Base-by-base conservation (phyloP, 2,113 vertebrate species). In the Anoplopoma fimbria region DNA sequence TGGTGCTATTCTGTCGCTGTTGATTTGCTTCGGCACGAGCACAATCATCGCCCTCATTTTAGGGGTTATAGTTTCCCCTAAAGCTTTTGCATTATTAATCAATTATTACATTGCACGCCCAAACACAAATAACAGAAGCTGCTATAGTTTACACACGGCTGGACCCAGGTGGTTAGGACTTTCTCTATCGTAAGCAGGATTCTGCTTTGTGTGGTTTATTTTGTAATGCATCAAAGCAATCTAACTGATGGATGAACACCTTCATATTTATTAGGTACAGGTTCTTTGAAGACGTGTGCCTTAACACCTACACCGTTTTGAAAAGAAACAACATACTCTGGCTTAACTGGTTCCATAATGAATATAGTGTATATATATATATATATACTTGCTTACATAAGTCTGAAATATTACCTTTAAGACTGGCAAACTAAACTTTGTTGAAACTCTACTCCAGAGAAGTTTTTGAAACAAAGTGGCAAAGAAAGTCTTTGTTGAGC, bases 11-110 rank as follows among this genome's bases (percentile, higher is more conserved):
- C 89, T 90, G 92, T 92, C 91, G 71, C 83, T 83, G 89, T 88
- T 88, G 86, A 92, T 94, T 94, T 92, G 88, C 83, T 79, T 81
- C 83, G 84, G 82, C 85, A 69, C 90, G 15, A 79, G 70, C 89
- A 82, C 87, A 87, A 90, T 89, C 88, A 84, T 87, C 84, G 69
- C 67, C 89, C 92, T 94, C 92, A 92, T 93, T 94, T 92, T 91
- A 93, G 92, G 91, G 90, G 89, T 92, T 85, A 90, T 70, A 36
- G 71, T 90, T 91, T 91, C 90, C 92, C 91, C 93, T 70, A 82
- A 90, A 93, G 93, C 87, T 86, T n/a, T 87, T 85, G 86, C 88
- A 81, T 93, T 93, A 91, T 93, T 90, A 93, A 92, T 92, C 84
- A 92, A 93, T 93, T 91, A 92, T 92, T 90, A 78, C 71, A 77